Conservation (phyloP, 2,113 vertebrate genomes). For the Nothobranchius furzeri region DNA sequence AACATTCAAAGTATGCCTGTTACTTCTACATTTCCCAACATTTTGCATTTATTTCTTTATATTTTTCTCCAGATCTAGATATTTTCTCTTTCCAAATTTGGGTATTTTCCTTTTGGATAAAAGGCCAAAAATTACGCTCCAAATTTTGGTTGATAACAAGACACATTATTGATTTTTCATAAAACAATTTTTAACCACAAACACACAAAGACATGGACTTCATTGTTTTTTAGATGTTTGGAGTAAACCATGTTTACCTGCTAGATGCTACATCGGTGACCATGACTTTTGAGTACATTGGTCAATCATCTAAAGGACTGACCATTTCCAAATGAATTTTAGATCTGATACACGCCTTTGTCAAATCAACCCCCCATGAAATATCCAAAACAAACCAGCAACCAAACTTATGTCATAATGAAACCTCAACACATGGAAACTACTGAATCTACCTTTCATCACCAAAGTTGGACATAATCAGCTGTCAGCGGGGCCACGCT, state of each 20-base stretch:
- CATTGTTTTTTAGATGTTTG: no score
- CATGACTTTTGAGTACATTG: constrained; percentile 16
- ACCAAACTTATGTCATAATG: constrained; percentile 1
- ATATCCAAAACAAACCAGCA: constrained; percentile 16
- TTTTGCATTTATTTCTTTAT: neutral
- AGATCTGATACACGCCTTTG: constrained; percentile 29
- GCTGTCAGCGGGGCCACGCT: constrained; percentile 51
- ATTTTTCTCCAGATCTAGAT: neutral
- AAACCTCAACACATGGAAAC: constrained; percentile 56
- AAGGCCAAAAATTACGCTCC: no score
- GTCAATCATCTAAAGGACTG: constrained; percentile 24
- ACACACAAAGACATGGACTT: no score
- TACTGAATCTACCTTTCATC: constrained; percentile 68
- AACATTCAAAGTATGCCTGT: neutral
- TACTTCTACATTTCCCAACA: neutral
- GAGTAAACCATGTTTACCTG: constrained; percentile 30
- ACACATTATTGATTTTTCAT: no score
- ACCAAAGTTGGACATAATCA: constrained; percentile 54
- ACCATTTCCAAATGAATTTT: constrained; percentile 36
- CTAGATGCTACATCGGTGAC: constrained; percentile 34
- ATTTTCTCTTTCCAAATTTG: no score
- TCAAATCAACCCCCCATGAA: constrained; percentile 29
- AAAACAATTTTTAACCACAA: no score
- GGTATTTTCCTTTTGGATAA: no score
- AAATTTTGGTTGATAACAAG: no score